Conservation (phyloP, 2,888 invertebrate species). For the Lypha dubia region DNA sequence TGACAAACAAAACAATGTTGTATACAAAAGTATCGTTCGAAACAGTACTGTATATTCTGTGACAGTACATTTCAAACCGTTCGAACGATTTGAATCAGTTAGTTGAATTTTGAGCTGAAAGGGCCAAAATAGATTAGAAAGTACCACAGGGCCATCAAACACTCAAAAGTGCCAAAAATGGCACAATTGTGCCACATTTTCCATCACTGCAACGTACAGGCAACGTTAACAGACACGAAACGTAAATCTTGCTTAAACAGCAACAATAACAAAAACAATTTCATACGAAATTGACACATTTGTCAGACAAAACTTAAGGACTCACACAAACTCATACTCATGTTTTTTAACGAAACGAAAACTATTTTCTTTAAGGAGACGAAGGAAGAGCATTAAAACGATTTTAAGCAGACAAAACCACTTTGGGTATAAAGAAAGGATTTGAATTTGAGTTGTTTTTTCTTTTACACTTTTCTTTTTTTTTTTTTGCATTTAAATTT, state of each 20-base stretch:
- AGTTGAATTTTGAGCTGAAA: too few species aligned
- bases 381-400: neutral
- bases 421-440: conserved; percentile 50
- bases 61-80: too few species aligned
- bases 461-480: neutral
- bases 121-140: too few species aligned
- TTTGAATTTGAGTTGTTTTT: conserved; percentile 22
- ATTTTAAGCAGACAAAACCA: conserved; percentile 56
- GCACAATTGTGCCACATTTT: too few species aligned
- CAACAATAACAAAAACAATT: conserved; percentile 40
- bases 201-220: too few species aligned
- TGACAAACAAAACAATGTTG: too few species aligned
- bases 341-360: neutral
- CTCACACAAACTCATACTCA: neutral
- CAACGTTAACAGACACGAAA: conserved; percentile 32
- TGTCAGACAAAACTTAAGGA: conserved; percentile 59
- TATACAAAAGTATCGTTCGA: too few species aligned
- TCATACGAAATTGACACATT: conserved; percentile 68
- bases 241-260: conserved; percentile 7
- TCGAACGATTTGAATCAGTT: too few species aligned
- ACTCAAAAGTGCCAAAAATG: too few species aligned
- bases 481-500: conserved; percentile 53
- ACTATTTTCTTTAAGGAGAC: neutral
- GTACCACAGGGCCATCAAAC: too few species aligned
- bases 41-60: too few species aligned